phyloP scores from a whole-genome alignment of 2,797 vertebrate genomes.

The Synaphobranchus kaupii region DNA sequence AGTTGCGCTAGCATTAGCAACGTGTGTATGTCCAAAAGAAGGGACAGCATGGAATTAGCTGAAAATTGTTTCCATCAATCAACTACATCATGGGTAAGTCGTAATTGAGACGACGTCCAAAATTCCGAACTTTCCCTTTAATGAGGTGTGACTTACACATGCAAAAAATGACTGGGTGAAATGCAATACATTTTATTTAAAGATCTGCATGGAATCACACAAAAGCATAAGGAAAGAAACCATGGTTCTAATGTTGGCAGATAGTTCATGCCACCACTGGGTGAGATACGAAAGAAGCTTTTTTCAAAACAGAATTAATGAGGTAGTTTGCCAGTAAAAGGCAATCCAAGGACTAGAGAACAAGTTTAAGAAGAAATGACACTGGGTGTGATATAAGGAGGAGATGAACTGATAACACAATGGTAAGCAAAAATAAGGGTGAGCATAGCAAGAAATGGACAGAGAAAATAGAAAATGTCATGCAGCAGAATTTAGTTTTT shows the following conservation, averaged over 20 bases:
- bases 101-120: no score
- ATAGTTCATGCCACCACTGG: background rate
- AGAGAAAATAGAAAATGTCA: background rate
- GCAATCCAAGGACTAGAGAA: background rate
- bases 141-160: no score
- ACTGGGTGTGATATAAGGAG: background rate
- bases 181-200: background rate
- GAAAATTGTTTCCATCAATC: no score
- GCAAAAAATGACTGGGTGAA: background rate
- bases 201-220: background rate
- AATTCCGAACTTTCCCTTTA: no score
- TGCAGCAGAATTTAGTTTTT: background rate
- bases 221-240: background rate
- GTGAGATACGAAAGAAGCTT: background rate
- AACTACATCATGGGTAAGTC: no score
- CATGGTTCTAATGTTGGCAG: background rate
- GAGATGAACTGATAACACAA: background rate
- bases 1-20: no score
- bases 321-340: background rate
- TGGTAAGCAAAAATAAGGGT: background rate
- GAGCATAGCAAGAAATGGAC: background rate
- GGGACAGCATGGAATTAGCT: no score
- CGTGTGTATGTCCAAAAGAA: no score
- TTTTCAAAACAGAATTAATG: constrained; percentile 1
- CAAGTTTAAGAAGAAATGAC: background rate